Evolutionary conservation across 2,113 vertebrate species (phyloP).

Genomic region (Rhinolophus ferrumequinum): DNA sequence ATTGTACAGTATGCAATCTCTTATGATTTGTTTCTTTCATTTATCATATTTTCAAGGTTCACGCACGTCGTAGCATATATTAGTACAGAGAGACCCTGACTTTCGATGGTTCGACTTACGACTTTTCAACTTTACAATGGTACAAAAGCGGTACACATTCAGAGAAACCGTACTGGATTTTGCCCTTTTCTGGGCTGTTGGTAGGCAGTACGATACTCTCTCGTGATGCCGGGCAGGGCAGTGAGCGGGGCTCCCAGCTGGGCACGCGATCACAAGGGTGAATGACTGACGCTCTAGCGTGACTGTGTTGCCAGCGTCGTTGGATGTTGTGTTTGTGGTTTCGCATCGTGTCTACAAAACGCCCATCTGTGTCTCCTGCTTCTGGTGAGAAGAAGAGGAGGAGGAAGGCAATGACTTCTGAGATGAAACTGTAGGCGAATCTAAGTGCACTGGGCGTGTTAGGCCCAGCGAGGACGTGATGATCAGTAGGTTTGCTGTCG

Average conservation of each 20-base stretch:
- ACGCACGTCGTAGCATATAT: rapidly evolving
- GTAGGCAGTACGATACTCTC: rapidly evolving
- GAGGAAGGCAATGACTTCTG: neutral
- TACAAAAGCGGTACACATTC: neutral
- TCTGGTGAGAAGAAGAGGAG: neutral
- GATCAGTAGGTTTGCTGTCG: neutral
- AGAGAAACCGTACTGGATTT: neutral
- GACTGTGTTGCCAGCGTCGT: neutral
- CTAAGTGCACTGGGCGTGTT: rapidly evolving
- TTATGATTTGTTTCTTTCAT: neutral
- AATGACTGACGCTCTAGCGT: rapidly evolving
- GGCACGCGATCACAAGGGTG: too few species aligned
- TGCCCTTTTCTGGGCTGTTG: neutral
- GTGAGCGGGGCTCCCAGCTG: too few species aligned
- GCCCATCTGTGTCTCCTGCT: neutral
- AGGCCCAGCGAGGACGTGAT: too few species aligned
- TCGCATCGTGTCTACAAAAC: neutral
- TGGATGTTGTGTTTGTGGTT: neutral
- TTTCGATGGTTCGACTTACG: neutral
- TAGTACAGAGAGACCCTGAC: rapidly evolving
- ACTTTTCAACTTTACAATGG: neutral
- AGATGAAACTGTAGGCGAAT: neutral
- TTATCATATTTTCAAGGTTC: neutral
- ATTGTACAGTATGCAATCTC: too few species aligned
- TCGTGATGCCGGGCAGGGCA: neutral